Conservation (phyloP, 1,140 invertebrate genomes). For the Planococcus citri region DNA sequence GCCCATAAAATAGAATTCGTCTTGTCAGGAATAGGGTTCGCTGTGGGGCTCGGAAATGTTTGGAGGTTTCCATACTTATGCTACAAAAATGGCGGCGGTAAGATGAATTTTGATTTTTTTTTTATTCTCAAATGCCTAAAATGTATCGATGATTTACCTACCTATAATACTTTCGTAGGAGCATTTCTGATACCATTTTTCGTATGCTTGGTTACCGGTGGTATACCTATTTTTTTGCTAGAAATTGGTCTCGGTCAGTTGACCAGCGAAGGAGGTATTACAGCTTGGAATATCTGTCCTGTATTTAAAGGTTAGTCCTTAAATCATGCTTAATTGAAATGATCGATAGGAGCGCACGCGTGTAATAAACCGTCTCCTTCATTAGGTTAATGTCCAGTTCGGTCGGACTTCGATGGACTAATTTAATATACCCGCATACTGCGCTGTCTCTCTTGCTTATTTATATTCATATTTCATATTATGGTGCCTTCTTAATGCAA, state of each 20-base stretch:
- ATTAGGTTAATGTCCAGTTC: too few species aligned
- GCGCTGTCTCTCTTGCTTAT: too few species aligned
- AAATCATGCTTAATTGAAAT: not conserved
- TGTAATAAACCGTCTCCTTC: too few species aligned
- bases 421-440: too few species aligned
- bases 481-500: too few species aligned
- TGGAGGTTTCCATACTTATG: conserved; percentile 86
- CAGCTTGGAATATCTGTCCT: conserved; percentile 56
- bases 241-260: conserved; percentile 79
- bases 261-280: conserved; percentile 64
- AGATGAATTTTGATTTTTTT: conserved; percentile 30
- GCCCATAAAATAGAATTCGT: conserved; percentile 79
- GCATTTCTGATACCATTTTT: conserved; percentile 65
- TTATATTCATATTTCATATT: too few species aligned
- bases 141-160: not conserved
- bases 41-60: conserved; percentile 81
- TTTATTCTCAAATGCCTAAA: too few species aligned
- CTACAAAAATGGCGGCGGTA: conserved; percentile 78
- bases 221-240: conserved; percentile 79
- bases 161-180: conserved; percentile 29
- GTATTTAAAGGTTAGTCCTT: conserved; percentile 30
- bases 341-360: not conserved
- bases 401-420: too few species aligned
- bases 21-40: conserved; percentile 75
- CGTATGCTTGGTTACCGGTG: conserved; percentile 60